Conservation (phyloP, 2,797 vertebrate genomes). For the Microctenopoma steveboyesi region DNA sequence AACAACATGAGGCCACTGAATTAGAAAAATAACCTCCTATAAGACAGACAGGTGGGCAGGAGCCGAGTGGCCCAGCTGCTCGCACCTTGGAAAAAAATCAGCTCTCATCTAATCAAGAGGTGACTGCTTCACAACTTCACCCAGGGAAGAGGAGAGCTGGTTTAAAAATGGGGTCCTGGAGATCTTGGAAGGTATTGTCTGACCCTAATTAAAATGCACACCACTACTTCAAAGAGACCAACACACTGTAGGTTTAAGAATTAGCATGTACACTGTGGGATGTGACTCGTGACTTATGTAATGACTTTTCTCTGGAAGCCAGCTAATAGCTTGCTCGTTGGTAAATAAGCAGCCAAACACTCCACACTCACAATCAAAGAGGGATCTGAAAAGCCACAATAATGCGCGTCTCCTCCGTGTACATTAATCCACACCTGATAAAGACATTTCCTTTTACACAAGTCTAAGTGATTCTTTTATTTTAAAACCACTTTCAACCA, state of each 20-base stretch:
- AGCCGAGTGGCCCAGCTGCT: constrained; percentile 45
- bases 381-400: neutral
- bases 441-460: neutral
- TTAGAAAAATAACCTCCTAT: constrained; percentile 59
- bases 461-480: neutral
- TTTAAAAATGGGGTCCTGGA: constrained; percentile 5
- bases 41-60: constrained; percentile 33
- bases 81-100: constrained; percentile 58
- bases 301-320: too few species aligned
- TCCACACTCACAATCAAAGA: neutral
- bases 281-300: neutral
- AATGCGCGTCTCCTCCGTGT: neutral
- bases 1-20: constrained; percentile 61
- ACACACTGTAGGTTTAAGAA: neutral
- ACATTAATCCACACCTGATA: neutral
- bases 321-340: too few species aligned
- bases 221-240: neutral
- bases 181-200: neutral
- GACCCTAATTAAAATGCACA: neutral
- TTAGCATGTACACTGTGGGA: neutral
- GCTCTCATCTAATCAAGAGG: constrained; percentile 41
- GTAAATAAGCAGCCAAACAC: too few species aligned
- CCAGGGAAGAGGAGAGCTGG: neutral
- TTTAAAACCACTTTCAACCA: too few species aligned
- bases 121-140: constrained; percentile 26